phyloP scores from a whole-genome alignment of 1,140 invertebrate genomes.

The Eumeta japonica region DNA sequence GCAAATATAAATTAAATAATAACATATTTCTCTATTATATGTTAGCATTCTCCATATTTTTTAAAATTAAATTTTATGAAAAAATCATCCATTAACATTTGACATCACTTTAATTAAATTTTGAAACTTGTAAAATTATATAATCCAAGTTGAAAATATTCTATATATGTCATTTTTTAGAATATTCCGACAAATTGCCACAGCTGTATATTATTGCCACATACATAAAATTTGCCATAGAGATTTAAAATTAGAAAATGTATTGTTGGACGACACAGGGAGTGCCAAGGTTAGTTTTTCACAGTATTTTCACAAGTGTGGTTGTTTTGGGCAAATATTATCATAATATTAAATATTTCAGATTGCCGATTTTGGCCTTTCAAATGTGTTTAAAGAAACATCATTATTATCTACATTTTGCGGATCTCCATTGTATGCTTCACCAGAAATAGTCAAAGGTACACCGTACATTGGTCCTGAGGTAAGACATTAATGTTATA shows the following conservation, averaged over 20 bases:
- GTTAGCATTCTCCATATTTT: too few species aligned
- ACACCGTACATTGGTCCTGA: slow-evolving; percentile 97
- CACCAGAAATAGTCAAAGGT: slow-evolving; percentile 98
- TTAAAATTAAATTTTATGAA: too few species aligned
- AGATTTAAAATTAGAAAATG: slow-evolving; percentile 98
- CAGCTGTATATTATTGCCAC: slow-evolving; percentile 97
- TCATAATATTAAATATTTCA: slow-evolving; percentile 42
- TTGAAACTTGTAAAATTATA: too few species aligned
- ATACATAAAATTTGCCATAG: slow-evolving; percentile 98
- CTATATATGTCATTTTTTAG: too few species aligned
- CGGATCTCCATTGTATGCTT: slow-evolving; percentile 96
- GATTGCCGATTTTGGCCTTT: slow-evolving; percentile 98
- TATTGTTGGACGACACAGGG: slow-evolving; percentile 90
- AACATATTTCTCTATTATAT: too few species aligned
- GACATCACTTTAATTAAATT: too few species aligned
- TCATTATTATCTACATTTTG: slow-evolving; percentile 92
- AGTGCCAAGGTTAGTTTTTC: slow-evolving; percentile 81
- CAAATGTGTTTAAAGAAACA: slow-evolving; percentile 94
- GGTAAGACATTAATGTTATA: slow-evolving; percentile 37
- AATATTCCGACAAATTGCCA: slow-evolving; percentile 96
- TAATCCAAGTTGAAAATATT: too few species aligned
- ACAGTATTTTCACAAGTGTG: too few species aligned
- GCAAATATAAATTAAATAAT: too few species aligned
- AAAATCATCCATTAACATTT: too few species aligned
- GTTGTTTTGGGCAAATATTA: too few species aligned